phyloP scores from a whole-genome alignment of 2,797 vertebrate species.

The Pogoniulus pusillus region DNA sequence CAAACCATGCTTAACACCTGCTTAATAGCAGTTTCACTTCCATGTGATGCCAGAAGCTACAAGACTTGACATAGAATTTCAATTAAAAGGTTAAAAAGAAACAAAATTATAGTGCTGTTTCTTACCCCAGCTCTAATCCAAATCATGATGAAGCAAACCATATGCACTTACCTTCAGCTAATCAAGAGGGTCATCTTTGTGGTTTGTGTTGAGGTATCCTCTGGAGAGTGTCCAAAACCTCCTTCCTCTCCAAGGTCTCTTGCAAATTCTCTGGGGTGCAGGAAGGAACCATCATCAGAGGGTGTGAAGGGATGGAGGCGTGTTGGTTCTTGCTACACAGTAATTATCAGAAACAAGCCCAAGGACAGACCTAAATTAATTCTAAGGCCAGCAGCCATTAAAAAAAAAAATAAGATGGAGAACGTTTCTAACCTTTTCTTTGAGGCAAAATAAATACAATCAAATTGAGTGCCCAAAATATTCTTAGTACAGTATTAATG shows the following conservation, averaged over 20 bases:
- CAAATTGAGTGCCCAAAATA: background rate
- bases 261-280: background rate
- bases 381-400: conserved; percentile 11
- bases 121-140: background rate
- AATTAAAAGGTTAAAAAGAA: background rate
- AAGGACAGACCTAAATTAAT: conserved; percentile 10
- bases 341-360: background rate
- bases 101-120: background rate
- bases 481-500: conserved; percentile 31
- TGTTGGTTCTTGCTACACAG: background rate
- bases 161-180: background rate
- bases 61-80: background rate
- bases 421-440: background rate
- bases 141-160: background rate
- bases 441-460: conserved; percentile 50
- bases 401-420: background rate
- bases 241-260: background rate
- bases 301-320: background rate
- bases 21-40: background rate
- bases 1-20: background rate
- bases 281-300: background rate
- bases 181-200: background rate
- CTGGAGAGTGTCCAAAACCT: conserved; percentile 16
- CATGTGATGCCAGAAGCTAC: background rate
- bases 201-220: background rate